Evolutionary conservation across 1,140 invertebrate species (phyloP).

Genomic region (Ceratina japonica): DNA sequence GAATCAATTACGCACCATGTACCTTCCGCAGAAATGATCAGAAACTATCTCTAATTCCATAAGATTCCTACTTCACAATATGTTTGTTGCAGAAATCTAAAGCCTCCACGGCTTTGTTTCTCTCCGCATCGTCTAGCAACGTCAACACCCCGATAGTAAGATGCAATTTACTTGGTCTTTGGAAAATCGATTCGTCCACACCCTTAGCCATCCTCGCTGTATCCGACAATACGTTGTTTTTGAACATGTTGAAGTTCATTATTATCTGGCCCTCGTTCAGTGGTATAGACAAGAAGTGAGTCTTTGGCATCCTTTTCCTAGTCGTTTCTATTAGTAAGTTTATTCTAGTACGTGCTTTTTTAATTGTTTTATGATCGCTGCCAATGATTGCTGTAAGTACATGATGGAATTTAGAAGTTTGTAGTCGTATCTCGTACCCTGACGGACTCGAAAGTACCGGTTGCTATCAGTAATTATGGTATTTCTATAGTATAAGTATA

Average conservation of each 20-base stretch:
- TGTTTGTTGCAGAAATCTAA: conserved; percentile 80
- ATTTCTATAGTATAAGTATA: too few relatives aligned
- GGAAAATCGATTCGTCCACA: conserved; percentile 86
- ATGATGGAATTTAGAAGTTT: conserved; percentile 9
- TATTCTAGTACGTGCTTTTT: conserved; percentile 84
- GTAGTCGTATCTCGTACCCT: conserved; percentile 6
- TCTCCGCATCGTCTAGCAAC: conserved; percentile 85
- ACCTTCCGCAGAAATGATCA: background rate
- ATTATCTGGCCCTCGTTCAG: conserved; percentile 81
- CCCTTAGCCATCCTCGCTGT: conserved; percentile 78
- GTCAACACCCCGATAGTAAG: conserved; percentile 87
- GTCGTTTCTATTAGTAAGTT: conserved; percentile 84
- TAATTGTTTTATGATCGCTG: conserved; percentile 81
- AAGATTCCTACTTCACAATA: conserved; percentile 80
- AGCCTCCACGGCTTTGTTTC: conserved; percentile 78
- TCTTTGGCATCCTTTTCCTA: conserved; percentile 83
- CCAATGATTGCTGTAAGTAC: conserved; percentile 81
- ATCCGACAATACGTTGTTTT: conserved; percentile 68
- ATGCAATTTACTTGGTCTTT: conserved; percentile 86
- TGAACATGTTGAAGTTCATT: conserved; percentile 71
- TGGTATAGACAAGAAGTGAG: conserved; percentile 91
- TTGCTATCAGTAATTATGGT: too few relatives aligned
- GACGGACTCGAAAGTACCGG: too few relatives aligned
- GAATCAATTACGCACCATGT: conserved; percentile 55
- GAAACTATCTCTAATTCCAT: background rate